Conservation (phyloP, 2,113 vertebrate species). For the Seriola dumerili region DNA sequence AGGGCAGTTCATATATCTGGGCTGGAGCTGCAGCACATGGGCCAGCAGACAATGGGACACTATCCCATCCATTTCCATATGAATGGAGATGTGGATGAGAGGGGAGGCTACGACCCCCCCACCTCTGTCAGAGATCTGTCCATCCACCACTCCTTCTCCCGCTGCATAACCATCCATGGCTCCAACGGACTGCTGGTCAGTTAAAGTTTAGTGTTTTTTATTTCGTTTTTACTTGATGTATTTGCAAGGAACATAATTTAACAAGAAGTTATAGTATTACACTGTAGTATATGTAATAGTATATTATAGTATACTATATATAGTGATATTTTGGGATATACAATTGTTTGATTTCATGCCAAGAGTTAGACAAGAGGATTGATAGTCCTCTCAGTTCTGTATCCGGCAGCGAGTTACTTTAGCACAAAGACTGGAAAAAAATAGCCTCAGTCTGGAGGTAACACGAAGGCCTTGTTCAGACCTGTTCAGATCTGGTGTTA, state of each 20-base stretch:
- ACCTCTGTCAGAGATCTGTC: slow-evolving; percentile 90
- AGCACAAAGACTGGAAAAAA: too few relatives aligned
- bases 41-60: slow-evolving; percentile 96
- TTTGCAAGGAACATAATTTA: not conserved
- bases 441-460: too few relatives aligned
- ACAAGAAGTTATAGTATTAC: not conserved
- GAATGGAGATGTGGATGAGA: slow-evolving; percentile 92
- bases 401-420: too few relatives aligned
- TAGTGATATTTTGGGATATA: too few relatives aligned
- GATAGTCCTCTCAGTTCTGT: too few relatives aligned
- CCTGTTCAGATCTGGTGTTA: too few relatives aligned
- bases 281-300: too few relatives aligned
- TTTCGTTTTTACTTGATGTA: not conserved
- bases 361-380: too few relatives aligned
- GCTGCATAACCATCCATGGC: slow-evolving; percentile 94
- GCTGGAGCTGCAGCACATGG: slow-evolving; percentile 94
- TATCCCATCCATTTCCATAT: slow-evolving; percentile 98
- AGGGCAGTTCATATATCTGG: slow-evolving; percentile 91
- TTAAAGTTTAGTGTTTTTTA: not conserved
- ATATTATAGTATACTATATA: too few relatives aligned
- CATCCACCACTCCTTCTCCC: slow-evolving; percentile 96
- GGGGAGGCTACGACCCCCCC: slow-evolving; percentile 91
- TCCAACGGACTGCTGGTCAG: slow-evolving; percentile 97
- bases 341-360: too few relatives aligned
- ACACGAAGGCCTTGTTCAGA: too few relatives aligned